These are phyloP conservation scores for Actinopyga echinites DNA, from an alignment of 53 echinoderm and acorn worm genomes.

Conservation along the genomic window DNA sequence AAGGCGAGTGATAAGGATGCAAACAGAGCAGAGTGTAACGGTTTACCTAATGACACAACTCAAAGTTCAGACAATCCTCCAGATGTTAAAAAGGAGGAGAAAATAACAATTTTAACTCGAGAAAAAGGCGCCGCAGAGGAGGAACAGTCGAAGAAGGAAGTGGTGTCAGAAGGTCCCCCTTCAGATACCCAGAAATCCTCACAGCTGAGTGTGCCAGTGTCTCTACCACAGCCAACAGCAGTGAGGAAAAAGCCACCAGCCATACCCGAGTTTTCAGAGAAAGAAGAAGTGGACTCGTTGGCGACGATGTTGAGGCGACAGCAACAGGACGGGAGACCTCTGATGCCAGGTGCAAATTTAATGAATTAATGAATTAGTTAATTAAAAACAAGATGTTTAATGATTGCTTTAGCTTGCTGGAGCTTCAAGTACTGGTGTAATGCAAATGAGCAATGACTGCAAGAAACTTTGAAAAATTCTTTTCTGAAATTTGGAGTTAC, in stretches of 20 bases:
- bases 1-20: background rate
- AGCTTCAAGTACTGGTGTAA: too few species aligned
- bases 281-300: slow-evolving; percentile 28
- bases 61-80: background rate
- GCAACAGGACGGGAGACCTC: slow-evolving; percentile 17
- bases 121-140: slow-evolving; percentile 5
- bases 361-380: too few species aligned
- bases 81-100: background rate
- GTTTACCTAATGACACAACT: background rate
- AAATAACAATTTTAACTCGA: slow-evolving; percentile 10
- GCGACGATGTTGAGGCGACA: slow-evolving; percentile 29
- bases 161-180: background rate
- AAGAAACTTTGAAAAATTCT: too few species aligned
- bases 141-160: background rate
- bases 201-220: background rate
- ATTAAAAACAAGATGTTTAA: too few species aligned
- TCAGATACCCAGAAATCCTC: background rate
- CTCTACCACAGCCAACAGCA: background rate
- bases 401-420: too few species aligned
- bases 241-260: slow-evolving; percentile 27
- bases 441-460: too few species aligned
- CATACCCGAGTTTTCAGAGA: slow-evolving; percentile 29
- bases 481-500: too few species aligned
- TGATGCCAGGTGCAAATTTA: slow-evolving; percentile 13
- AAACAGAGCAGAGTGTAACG: background rate